phyloP scores from a whole-genome alignment of 2,113 vertebrate species.

The Origma solitaria region DNA sequence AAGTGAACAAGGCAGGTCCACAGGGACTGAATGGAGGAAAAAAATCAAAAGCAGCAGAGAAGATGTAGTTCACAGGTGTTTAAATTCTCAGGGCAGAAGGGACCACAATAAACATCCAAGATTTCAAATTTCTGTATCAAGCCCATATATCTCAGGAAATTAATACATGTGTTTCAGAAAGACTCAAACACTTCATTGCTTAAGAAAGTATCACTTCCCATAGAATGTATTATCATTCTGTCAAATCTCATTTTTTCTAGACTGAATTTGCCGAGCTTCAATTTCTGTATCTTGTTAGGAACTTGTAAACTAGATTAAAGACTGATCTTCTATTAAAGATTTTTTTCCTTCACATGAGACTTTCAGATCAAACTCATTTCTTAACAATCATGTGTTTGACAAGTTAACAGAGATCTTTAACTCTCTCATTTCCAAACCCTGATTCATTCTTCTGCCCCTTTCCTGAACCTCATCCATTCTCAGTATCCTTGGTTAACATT shows the following conservation, averaged over 20 bases:
- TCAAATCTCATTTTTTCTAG: not conserved
- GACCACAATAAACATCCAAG: not conserved
- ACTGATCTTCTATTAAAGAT: not conserved
- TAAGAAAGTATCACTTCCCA: not conserved
- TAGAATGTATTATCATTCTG: not conserved
- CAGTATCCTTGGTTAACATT: not conserved
- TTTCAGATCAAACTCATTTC: conserved; percentile 11
- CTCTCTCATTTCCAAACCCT: not conserved
- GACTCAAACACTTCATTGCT: not conserved
- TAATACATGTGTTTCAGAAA: not conserved
- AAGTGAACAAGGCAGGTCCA: not conserved
- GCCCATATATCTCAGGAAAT: not conserved
- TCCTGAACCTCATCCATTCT: not conserved
- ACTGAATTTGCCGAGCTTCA: conserved; percentile 8
- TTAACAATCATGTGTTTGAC: conserved; percentile 9
- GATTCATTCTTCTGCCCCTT: not conserved
- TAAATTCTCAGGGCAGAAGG: not conserved
- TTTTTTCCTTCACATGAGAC: not conserved
- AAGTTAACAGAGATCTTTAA: not conserved
- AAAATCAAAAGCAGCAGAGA: not conserved
- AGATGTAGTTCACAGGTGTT: not conserved
- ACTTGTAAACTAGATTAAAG: conserved; percentile 15
- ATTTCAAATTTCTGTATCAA: not conserved
- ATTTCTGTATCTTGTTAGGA: not conserved
- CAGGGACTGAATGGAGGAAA: not conserved